Conservation (phyloP, 1,140 invertebrate genomes). For the Nilaparvata lugens region DNA sequence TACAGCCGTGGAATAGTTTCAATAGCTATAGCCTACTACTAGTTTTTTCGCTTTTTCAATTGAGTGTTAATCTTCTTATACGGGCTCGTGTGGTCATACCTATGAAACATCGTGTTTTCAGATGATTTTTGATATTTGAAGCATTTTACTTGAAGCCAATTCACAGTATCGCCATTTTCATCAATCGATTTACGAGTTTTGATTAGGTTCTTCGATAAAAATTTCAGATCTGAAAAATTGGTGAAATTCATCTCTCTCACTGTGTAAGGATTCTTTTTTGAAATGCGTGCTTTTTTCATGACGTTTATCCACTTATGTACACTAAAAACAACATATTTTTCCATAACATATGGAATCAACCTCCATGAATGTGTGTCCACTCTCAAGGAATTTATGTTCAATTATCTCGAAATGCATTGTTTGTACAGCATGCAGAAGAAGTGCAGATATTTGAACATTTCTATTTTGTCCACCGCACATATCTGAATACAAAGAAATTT, state of each 20-base stretch:
- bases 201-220: neutral
- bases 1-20: neutral
- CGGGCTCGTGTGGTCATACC: neutral
- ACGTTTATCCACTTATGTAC: neutral
- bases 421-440: slow-evolving; percentile 12
- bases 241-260: neutral
- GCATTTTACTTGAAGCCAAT: neutral
- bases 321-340: neutral
- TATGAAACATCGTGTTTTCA: neutral
- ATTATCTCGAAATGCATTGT: slow-evolving; percentile 7
- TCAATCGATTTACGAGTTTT: neutral
- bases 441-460: slow-evolving; percentile 10
- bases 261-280: neutral
- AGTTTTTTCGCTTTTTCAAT: neutral
- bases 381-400: slow-evolving; percentile 33
- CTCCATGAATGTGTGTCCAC: slow-evolving; percentile 37
- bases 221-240: neutral
- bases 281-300: slow-evolving; percentile 4
- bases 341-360: slow-evolving; percentile 34
- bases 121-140: neutral
- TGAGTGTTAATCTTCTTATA: neutral
- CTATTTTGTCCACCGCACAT: slow-evolving; percentile 19
- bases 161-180: neutral
- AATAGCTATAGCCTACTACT: neutral
- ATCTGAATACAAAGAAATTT: slow-evolving; percentile 16